These are phyloP conservation scores for Erpornis zantholeuca DNA, from an alignment of 2,113 vertebrate species.

Conservation along the genomic window DNA sequence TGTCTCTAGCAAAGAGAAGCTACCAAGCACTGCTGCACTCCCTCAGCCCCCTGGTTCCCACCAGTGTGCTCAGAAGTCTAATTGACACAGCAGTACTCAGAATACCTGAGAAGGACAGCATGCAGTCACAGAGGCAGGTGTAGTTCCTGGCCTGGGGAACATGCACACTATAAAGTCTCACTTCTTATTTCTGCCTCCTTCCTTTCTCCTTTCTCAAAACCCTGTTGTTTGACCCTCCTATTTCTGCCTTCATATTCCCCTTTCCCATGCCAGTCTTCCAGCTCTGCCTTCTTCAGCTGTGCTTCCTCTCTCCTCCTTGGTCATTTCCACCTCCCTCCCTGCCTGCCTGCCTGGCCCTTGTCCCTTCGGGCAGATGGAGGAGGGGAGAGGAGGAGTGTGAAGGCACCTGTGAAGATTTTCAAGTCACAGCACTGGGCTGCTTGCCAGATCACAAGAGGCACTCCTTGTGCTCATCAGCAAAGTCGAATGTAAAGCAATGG, in stretches of 20 bases:
- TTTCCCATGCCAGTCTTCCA: neutral
- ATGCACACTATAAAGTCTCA: neutral
- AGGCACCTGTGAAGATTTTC: neutral
- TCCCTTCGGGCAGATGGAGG: neutral
- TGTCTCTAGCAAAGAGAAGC: neutral
- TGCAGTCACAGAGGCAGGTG: neutral
- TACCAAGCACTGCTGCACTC: neutral
- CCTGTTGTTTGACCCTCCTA: neutral
- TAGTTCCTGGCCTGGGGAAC: neutral
- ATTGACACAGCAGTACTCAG: neutral
- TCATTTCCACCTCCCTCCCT: neutral
- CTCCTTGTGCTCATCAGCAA: neutral
- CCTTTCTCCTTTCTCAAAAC: neutral
- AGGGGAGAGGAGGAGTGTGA: neutral
- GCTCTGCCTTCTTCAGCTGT: neutral
- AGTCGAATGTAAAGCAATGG: neutral
- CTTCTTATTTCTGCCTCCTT: neutral
- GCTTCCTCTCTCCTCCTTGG: neutral
- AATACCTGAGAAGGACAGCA: neutral
- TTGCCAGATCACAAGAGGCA: neutral
- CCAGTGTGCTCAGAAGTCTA: neutral
- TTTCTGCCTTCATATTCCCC: neutral
- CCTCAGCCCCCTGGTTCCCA: neutral
- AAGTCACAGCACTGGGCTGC: neutral
- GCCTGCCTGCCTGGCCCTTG: neutral